Conservation (phyloP, 1,140 invertebrate genomes). For the Tetramorium alpestre region DNA sequence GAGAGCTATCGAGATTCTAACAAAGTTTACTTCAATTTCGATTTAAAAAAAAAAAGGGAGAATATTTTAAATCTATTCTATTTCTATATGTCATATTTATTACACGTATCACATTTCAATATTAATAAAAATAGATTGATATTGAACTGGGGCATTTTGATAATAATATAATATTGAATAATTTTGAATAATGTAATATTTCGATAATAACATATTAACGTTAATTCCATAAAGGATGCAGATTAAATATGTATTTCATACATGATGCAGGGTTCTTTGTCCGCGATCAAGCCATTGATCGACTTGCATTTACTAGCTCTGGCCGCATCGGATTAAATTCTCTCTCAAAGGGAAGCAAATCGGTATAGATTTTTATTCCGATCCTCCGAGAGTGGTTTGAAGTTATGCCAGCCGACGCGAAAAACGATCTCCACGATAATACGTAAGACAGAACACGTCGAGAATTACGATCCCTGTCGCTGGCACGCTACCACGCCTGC, state of each 20-base stretch:
- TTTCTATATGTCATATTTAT: not conserved
- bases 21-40: not conserved
- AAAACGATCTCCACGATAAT: slow-evolving; percentile 53
- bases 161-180: not conserved
- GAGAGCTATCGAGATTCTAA: not conserved
- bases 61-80: not conserved
- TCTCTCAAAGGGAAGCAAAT: slow-evolving; percentile 6
- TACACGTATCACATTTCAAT: not conserved
- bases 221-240: not conserved
- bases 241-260: slow-evolving; percentile 18
- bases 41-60: not conserved
- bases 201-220: not conserved
- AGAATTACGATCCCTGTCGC: slow-evolving; percentile 70
- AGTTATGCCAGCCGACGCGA: not conserved
- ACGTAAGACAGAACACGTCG: slow-evolving; percentile 56
- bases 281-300: not conserved
- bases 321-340: slow-evolving; percentile 1
- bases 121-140: slow-evolving; percentile 2
- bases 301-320: slow-evolving; percentile 5
- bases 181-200: slow-evolving; percentile 14
- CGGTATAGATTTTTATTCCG: slow-evolving; percentile 42
- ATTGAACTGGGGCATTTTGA: not conserved
- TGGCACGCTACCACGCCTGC: slow-evolving; percentile 66
- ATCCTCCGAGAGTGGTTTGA: not conserved
- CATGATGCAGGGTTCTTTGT: slow-evolving; percentile 3